A percentile compares a stretch with the other conserved stretches of the same genome.
These are phyloP conservation scores for Margarornis squamiger DNA, from an alignment of 2,797 vertebrate genomes.

Conservation along the genomic window DNA sequence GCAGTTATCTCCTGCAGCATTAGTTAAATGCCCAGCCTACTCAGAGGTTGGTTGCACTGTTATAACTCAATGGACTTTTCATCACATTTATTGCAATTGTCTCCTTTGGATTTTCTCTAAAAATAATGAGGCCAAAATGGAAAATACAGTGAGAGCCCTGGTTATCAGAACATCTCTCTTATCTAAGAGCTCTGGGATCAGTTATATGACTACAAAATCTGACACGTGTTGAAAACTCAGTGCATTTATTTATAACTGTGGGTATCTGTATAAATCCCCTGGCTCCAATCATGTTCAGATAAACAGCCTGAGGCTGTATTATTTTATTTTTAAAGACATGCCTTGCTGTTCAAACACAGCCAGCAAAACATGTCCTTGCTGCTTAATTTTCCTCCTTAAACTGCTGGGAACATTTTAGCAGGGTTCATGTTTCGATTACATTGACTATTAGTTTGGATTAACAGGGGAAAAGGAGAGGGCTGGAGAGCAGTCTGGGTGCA, in stretches of 20 bases:
- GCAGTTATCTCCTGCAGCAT: not conserved
- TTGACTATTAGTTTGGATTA: not conserved
- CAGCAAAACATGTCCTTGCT: not conserved
- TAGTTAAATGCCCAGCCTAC: not conserved
- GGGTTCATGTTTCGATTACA: not conserved
- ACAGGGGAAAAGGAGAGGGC: not conserved
- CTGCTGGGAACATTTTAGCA: not conserved
- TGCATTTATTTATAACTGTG: conserved; percentile 1
- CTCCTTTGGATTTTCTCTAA: not conserved
- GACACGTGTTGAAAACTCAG: not conserved
- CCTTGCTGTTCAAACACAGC: conserved; percentile 1
- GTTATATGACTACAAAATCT: not conserved
- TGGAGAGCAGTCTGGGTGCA: not conserved
- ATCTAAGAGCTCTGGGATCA: not conserved
- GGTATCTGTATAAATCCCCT: not conserved
- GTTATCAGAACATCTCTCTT: not conserved
- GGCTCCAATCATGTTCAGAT: not conserved
- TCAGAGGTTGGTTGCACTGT: not conserved
- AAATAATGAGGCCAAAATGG: conserved; percentile 16
- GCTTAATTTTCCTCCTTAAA: not conserved
- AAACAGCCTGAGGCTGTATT: not conserved
- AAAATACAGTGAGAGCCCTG: not conserved
- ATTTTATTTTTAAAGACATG: conserved; percentile 18
- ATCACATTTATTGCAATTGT: not conserved
- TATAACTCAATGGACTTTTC: not conserved